phyloP scores from a whole-genome alignment of 2,113 vertebrate species.

The Polypterus bichir region DNA sequence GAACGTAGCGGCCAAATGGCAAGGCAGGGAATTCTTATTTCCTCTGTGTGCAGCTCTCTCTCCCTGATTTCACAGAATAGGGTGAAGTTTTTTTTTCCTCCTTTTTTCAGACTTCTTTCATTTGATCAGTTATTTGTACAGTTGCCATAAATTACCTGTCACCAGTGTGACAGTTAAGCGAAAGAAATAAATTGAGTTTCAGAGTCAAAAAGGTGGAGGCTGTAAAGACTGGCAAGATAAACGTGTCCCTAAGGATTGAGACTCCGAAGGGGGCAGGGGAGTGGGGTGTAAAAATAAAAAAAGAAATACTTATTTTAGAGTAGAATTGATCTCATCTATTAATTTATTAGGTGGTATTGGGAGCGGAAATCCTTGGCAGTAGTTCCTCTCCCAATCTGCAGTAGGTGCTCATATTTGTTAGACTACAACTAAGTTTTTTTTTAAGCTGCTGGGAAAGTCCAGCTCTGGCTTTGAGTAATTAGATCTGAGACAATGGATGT shows the following conservation, averaged over 20 bases:
- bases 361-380: too few relatives aligned
- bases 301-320: neutral
- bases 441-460: too few relatives aligned
- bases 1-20: too few relatives aligned
- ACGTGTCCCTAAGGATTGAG: constrained; percentile 17
- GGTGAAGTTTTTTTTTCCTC: constrained; percentile 10
- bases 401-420: too few relatives aligned
- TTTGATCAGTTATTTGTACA: constrained; percentile 15
- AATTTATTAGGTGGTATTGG: too few relatives aligned
- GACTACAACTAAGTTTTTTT: too few relatives aligned
- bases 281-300: constrained; percentile 4
- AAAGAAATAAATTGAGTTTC: constrained; percentile 27
- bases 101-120: constrained; percentile 12
- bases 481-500: too few relatives aligned
- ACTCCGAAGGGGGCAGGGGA: neutral
- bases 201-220: constrained; percentile 23
- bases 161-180: constrained; percentile 27
- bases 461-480: too few relatives aligned
- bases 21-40: neutral
- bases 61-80: constrained; percentile 11
- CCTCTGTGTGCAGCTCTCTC: neutral
- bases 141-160: constrained; percentile 30
- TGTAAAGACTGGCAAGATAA: constrained; percentile 25
- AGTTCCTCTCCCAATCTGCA: too few relatives aligned
- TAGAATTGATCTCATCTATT: too few relatives aligned